A percentile compares a stretch with the other conserved stretches of the same genome.
These are phyloP conservation scores for Sebastes itinus DNA, from an alignment of 2,797 vertebrate genomes.

Conservation along the genomic window DNA sequence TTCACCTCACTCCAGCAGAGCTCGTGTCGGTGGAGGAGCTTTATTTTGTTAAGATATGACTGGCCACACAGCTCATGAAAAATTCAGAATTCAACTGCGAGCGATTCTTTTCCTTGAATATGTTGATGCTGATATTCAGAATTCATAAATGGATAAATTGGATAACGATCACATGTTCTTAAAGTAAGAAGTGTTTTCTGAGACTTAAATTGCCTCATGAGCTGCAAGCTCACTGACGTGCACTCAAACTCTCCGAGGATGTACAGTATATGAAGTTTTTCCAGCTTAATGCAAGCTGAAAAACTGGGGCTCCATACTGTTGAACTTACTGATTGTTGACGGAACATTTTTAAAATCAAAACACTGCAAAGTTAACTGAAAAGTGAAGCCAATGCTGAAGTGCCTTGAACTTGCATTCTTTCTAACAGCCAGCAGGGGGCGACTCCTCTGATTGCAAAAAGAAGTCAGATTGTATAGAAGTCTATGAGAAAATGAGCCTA, in stretches of 20 bases:
- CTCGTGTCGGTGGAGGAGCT: background rate
- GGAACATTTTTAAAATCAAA: background rate
- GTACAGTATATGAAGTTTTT: background rate
- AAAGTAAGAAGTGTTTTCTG: background rate
- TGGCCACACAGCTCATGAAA: background rate
- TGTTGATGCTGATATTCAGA: background rate
- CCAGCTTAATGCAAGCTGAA: background rate
- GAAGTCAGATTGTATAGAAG: no score
- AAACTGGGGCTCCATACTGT: background rate
- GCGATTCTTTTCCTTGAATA: background rate
- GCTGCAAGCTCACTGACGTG: background rate
- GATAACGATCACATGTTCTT: background rate
- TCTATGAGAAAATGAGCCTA: no score
- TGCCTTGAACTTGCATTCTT: background rate
- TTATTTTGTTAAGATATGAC: slow-evolving; percentile 12
- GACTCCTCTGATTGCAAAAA: background rate
- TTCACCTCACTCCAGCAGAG: slow-evolving; percentile 25
- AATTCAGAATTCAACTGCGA: background rate
- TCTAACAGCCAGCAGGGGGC: background rate
- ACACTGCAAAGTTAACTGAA: background rate
- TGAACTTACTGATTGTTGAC: background rate
- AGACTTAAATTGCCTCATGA: background rate
- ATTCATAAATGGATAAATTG: background rate
- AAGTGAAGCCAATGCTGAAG: background rate
- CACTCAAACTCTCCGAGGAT: background rate